Conservation (phyloP, 2,888 invertebrate species). For the Eutolmus rufibarbis region DNA sequence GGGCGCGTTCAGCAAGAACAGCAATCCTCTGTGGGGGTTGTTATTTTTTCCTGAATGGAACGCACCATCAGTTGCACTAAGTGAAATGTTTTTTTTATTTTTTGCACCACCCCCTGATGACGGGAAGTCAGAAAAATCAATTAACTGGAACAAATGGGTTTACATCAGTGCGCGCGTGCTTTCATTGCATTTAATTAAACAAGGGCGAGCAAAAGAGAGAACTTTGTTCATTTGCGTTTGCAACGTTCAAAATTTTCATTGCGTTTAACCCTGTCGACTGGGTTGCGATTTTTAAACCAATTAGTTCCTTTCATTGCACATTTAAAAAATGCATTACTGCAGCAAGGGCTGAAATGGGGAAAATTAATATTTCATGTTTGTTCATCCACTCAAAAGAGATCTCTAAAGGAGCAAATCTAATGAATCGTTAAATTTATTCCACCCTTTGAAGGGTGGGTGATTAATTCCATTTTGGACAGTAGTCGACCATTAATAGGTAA, state of each 20-base stretch:
- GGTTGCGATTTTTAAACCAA: neutral
- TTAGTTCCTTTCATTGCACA: slow-evolving; percentile 4
- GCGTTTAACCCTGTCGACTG: neutral
- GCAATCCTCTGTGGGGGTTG: neutral
- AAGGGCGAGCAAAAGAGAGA: neutral
- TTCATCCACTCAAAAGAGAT: neutral
- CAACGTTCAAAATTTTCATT: neutral
- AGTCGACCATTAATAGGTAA: neutral
- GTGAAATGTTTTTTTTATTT: neutral
- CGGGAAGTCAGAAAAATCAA: neutral
- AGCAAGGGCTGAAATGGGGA: neutral
- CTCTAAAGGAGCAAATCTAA: neutral
- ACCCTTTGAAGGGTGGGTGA: neutral
- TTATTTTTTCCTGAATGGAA: neutral
- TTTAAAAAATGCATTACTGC: neutral
- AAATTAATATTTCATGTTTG: neutral
- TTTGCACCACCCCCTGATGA: neutral
- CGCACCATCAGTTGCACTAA: neutral
- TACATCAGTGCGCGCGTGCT: neutral
- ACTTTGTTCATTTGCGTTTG: neutral
- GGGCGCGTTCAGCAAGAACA: neutral
- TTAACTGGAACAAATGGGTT: neutral
- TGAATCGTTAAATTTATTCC: neutral
- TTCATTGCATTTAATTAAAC: slow-evolving; percentile 4
- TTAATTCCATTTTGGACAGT: neutral